A percentile compares a stretch with the other conserved stretches of the same genome.
phyloP scores from a whole-genome alignment of 2,797 vertebrate genomes.

The Liasis olivaceus region DNA sequence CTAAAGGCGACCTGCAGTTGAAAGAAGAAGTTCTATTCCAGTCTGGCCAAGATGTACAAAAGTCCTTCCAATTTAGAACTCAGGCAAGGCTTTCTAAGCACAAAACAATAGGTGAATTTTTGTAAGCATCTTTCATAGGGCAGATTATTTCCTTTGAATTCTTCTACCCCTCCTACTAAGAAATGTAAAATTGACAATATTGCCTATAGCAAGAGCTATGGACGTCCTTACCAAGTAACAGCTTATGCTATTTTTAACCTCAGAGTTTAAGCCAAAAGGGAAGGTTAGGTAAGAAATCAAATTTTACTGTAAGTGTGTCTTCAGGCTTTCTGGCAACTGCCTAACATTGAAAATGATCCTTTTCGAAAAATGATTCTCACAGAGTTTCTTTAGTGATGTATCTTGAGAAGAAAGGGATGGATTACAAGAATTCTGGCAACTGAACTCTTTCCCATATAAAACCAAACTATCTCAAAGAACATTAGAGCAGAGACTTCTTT shows the following conservation, averaged over 20 bases:
- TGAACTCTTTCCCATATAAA: not conserved
- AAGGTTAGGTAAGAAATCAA: not conserved
- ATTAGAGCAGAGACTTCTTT: not conserved
- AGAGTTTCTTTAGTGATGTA: not conserved
- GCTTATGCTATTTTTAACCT: not conserved
- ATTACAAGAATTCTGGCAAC: not conserved
- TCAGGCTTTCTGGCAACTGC: not conserved
- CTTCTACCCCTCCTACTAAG: not conserved
- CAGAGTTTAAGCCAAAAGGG: not conserved
- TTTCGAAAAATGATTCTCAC: not conserved
- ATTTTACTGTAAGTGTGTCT: not conserved
- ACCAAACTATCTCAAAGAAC: not conserved
- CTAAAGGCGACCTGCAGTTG: not conserved
- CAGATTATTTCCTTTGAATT: not conserved
- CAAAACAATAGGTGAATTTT: not conserved
- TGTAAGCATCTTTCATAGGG: not conserved
- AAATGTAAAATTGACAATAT: not conserved
- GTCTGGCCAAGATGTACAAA: not conserved
- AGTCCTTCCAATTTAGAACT: not conserved
- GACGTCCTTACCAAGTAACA: not conserved
- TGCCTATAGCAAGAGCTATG: not conserved
- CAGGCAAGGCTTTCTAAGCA: not conserved
- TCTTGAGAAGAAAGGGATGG: not conserved
- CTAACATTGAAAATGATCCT: not conserved
- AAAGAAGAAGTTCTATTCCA: not conserved